Conservation (phyloP, 2,888 invertebrate species). For the Morpho achilles region DNA sequence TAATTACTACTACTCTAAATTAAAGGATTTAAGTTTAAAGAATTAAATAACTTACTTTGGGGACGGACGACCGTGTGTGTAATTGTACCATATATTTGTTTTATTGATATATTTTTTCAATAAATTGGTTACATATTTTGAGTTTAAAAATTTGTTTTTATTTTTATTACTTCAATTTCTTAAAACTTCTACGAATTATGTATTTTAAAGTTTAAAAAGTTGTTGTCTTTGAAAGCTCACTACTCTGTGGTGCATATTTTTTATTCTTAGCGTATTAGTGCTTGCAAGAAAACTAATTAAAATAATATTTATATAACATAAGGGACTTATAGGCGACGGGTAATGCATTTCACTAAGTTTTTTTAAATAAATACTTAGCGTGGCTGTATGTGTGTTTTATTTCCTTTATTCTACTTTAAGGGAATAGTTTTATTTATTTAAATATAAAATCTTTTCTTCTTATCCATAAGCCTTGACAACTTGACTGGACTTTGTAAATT, state of each 20-base stretch:
- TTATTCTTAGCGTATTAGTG: slow-evolving; percentile 27
- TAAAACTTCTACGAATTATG: slow-evolving; percentile 2
- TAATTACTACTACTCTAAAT: no score
- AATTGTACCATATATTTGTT: no score
- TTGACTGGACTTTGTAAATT: no score
- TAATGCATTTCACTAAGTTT: slow-evolving; percentile 47
- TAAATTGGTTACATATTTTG: background rate
- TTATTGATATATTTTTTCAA: no score
- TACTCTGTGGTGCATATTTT: slow-evolving; percentile 37
- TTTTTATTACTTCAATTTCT: slow-evolving; percentile 2
- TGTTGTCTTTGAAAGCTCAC: slow-evolving; percentile 35
- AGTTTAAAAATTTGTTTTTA: background rate
- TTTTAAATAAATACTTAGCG: slow-evolving; percentile 35
- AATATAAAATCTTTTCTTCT: no score
- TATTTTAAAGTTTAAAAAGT: slow-evolving; percentile 16
- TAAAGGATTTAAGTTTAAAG: no score
- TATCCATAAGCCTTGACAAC: no score
- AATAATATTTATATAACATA: slow-evolving; percentile 31
- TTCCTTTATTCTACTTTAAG: background rate
- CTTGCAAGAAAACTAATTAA: slow-evolving; percentile 23
- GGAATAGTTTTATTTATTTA: no score
- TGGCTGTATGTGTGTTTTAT: slow-evolving; percentile 26
- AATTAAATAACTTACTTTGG: no score
- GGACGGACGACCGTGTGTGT: no score
- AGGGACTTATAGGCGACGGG: slow-evolving; percentile 44